Percentiles rank a stretch among this genome's conserved stretches.
Evolutionary conservation across 2,888 invertebrate species (phyloP).

Genomic region (Rotaria macrura): DNA sequence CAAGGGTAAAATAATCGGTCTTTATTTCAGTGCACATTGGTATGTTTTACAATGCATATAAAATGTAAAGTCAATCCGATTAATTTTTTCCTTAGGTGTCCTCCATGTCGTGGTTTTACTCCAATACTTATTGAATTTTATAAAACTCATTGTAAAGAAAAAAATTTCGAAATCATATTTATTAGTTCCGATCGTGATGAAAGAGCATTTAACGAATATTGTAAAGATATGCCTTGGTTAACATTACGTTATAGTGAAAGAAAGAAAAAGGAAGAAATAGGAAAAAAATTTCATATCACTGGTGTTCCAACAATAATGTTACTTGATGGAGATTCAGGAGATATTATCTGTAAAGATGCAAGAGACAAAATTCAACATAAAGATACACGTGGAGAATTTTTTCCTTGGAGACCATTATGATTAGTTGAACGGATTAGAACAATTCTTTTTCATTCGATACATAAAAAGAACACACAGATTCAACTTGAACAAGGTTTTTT

Average conservation of each 20-base stretch:
- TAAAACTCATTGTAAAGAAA: background rate
- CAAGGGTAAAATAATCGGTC: background rate
- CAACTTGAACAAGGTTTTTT: background rate
- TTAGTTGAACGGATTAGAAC: background rate
- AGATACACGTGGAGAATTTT: background rate
- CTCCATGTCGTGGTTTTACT: conserved; percentile 17
- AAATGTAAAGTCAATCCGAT: background rate
- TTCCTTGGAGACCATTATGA: background rate
- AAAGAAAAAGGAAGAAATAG: conserved; percentile 16
- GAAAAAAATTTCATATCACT: background rate
- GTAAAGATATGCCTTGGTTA: background rate
- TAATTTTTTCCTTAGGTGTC: background rate
- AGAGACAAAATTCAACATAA: background rate
- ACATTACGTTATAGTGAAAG: background rate
- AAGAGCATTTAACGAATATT: background rate
- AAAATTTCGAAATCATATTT: conserved; percentile 13
- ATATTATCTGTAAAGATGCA: conserved; percentile 8
- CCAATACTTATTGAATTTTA: background rate
- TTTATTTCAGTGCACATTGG: conserved; percentile 20
- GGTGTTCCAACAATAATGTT: conserved; percentile 4
- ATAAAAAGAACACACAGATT: background rate
- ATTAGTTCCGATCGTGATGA: conserved; percentile 18
- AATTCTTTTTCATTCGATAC: background rate
- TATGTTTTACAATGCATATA: background rate
- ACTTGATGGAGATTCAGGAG: conserved; percentile 15